These are phyloP conservation scores for Lepisosteus osseus DNA, from an alignment of 2,113 vertebrate genomes.

Conservation along the genomic window DNA sequence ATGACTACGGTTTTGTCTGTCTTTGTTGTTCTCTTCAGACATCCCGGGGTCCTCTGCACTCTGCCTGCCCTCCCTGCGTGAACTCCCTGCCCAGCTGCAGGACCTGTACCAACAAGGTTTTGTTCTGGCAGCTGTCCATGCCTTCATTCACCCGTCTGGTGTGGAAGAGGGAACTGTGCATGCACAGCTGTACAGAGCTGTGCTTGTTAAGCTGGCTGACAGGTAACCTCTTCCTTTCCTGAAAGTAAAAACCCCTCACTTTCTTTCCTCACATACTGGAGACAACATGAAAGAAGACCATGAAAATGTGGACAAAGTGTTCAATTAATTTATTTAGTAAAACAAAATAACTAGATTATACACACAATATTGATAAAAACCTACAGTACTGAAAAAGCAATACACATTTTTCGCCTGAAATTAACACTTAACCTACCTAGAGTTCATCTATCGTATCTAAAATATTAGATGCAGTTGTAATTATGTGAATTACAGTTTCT, in stretches of 20 bases:
- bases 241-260: neutral
- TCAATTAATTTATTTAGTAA: too few relatives aligned
- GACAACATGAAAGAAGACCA: too few relatives aligned
- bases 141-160: slow-evolving; percentile 85
- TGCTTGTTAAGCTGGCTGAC: slow-evolving; percentile 84
- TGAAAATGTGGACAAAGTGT: too few relatives aligned
- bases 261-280: neutral
- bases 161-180: slow-evolving; percentile 76
- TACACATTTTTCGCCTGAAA: too few relatives aligned
- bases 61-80: slow-evolving; percentile 80
- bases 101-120: slow-evolving; percentile 94
- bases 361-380: too few relatives aligned
- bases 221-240: slow-evolving; percentile 65
- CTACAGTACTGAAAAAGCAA: too few relatives aligned
- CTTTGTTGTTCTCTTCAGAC: slow-evolving; percentile 52
- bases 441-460: too few relatives aligned
- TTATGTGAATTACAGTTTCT: too few relatives aligned
- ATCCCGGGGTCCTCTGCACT: slow-evolving; percentile 77
- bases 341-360: too few relatives aligned
- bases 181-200: slow-evolving; percentile 87
- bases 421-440: too few relatives aligned
- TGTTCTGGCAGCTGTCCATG: slow-evolving; percentile 81
- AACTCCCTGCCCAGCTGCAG: slow-evolving; percentile 86
- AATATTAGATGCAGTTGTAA: too few relatives aligned
- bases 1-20: slow-evolving; percentile 11